Conservation (phyloP, 2,797 vertebrate genomes). For the Sarcophilus harrisii region DNA sequence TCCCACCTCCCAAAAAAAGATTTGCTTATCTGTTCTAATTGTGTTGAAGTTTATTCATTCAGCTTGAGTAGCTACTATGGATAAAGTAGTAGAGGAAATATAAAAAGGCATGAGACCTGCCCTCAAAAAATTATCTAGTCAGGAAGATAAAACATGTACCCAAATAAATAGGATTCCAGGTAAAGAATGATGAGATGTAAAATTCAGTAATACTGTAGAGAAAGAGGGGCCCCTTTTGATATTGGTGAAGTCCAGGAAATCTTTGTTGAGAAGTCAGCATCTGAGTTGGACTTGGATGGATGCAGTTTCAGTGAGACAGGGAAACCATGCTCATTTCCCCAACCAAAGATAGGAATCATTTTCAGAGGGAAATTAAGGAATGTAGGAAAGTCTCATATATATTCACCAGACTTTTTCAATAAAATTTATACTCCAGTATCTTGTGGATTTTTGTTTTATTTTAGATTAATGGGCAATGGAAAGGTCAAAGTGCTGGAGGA, state of each 20-base stretch:
- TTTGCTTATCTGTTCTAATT: neutral
- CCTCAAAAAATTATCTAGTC: neutral
- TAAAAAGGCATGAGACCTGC: neutral
- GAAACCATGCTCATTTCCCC: neutral
- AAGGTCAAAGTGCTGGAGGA: constrained; percentile 93
- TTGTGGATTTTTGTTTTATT: constrained; percentile 35
- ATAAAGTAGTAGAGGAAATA: neutral
- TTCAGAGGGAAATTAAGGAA: constrained; percentile 35
- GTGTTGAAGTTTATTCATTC: neutral
- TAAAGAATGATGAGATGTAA: neutral
- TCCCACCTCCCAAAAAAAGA: no score
- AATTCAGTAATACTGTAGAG: neutral
- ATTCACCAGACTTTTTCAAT: constrained; percentile 14
- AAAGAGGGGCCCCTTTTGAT: neutral
- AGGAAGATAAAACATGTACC: neutral
- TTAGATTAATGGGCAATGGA: constrained; percentile 98
- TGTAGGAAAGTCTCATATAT: neutral
- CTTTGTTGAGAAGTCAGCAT: neutral
- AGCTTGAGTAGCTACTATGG: neutral
- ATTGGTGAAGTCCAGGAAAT: neutral
- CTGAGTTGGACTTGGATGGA: neutral
- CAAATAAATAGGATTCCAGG: neutral
- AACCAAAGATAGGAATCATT: neutral
- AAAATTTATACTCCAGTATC: constrained; percentile 20
- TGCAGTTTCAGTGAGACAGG: neutral